Percentiles rank a stretch among this genome's conserved stretches.
Conservation (phyloP, 2,797 vertebrate species). For the Pyrocephalus nanus region DNA sequence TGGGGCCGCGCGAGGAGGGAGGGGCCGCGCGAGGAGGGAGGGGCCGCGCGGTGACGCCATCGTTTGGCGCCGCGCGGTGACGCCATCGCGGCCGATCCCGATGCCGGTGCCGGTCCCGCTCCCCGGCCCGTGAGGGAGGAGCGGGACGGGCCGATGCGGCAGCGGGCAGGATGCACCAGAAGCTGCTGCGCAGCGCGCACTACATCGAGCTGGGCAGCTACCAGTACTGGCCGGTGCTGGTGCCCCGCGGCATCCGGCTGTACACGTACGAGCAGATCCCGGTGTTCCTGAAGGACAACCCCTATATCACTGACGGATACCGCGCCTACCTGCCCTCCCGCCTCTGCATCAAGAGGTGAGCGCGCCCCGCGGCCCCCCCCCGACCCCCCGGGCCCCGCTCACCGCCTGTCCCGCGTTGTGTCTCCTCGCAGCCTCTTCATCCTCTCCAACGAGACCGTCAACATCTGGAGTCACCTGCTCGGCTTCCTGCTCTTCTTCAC, state of each 20-base stretch:
- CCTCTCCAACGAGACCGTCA: conserved; percentile 94
- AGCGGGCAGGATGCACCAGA: conserved; percentile 84
- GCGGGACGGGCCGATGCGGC: neutral
- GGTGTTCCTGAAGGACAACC: conserved; percentile 90
- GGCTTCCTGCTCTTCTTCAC: conserved; percentile 93
- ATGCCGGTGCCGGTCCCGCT: no score
- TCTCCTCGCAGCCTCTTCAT: conserved; percentile 87
- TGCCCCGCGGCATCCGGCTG: conserved; percentile 90
- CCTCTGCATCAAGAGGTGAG: conserved; percentile 93
- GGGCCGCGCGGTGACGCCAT: neutral
- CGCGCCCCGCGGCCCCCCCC: neutral
- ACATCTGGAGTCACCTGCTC: conserved; percentile 95
- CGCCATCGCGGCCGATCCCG: neutral
- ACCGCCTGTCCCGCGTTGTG: neutral
- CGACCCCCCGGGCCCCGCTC: neutral
- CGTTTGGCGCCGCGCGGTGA: neutral
- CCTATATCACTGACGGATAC: conserved; percentile 97
- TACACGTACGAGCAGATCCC: conserved; percentile 98
- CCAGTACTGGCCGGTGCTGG: conserved; percentile 95
- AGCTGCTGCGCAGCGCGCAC: conserved; percentile 86
- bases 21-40: neutral
- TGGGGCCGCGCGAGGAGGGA: neutral
- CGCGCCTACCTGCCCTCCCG: conserved; percentile 93
- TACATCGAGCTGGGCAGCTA: conserved; percentile 94
- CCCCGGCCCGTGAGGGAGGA: neutral